A percentile compares a stretch with the other conserved stretches of the same genome.
phyloP scores from a whole-genome alignment of 2,888 invertebrate species.

The Eurytoma californica region DNA sequence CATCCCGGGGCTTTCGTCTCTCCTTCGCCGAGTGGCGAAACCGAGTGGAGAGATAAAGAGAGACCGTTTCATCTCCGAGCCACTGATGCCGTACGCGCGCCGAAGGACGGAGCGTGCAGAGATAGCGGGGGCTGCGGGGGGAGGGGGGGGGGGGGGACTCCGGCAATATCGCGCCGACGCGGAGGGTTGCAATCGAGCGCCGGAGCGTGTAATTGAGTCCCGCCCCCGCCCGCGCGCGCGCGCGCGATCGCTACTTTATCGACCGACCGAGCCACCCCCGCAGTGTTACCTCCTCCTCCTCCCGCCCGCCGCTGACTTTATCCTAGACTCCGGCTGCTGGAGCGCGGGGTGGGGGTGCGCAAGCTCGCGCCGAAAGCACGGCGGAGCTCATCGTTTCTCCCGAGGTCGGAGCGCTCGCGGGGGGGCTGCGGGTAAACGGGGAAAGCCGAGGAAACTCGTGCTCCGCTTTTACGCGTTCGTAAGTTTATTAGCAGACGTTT shows the following conservation, averaged over 20 bases:
- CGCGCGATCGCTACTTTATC: conserved; percentile 75
- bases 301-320: conserved; percentile 29
- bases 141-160: conserved; percentile 4
- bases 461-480: conserved; percentile 36
- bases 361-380: conserved; percentile 23
- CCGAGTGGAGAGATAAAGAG: conserved; percentile 54
- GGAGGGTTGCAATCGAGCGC: conserved; percentile 62
- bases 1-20: conserved; percentile 32
- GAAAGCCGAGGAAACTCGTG: not conserved
- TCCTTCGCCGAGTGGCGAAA: conserved; percentile 24
- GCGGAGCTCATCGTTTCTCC: too few relatives aligned
- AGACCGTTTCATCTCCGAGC: conserved; percentile 53
- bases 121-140: conserved; percentile 49
- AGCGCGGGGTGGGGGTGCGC: not conserved
- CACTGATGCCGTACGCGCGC: conserved; percentile 51
- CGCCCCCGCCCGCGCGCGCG: conserved; percentile 61
- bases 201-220: conserved; percentile 75
- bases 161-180: not conserved
- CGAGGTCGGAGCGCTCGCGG: too few relatives aligned
- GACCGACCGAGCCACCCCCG: conserved; percentile 62
- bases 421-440: too few relatives aligned
- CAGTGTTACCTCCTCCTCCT: conserved; percentile 25
- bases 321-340: not conserved
- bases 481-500: conserved; percentile 41
- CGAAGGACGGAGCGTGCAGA: conserved; percentile 32